Base-by-base conservation (phyloP, 2,888 invertebrate genomes). In the Melanchra persicariae region DNA sequence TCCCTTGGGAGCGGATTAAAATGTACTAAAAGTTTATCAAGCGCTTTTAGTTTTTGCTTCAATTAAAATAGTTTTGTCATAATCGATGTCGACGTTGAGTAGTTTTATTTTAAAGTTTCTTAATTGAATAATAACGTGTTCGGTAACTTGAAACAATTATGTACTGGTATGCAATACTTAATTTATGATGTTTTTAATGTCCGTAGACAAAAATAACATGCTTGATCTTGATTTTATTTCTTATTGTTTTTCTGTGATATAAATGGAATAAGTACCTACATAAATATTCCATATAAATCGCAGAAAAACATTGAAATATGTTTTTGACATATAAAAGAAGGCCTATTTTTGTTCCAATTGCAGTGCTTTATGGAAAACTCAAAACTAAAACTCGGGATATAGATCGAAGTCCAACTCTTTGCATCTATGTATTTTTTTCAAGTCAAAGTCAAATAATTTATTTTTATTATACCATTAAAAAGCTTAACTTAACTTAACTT, bases 41-140 rank as follows among this genome's bases (percentile, higher is more conserved):
- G 24, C 40, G 26, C 24, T 45, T 24, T 52, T 30, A 7, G 59
- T 82, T 78, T 81, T 72, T 73, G 60, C 45, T 24, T 5, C 59
- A 17, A 82, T 63, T 73, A 68, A 67, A 65, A 71, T 63, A 49
- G 8, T 62, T 79, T 70, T 52, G 79, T 71, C 64, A 72, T 72
- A 66, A 81, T 63, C 40, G 47, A 52, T 34, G 9, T 55, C 5
- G 22, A 12, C 10, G 24, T 65, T 22, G 12, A 51, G 17, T 45
- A 34, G 30, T 76, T 57, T 65, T 59, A 37, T 81, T 66, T 45
- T 57, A 12, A 49, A 51, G 22, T 26, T 54, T 45, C 22, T 60
- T 77, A 64, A 70, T 77, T 60, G 22, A 55, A 69, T 70, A 19
- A 69, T 34, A 54, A 54, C 51, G 0, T 43, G 51, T 52, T 52